phyloP scores from a whole-genome alignment of 2,113 vertebrate genomes.

The Dendrocopos noguchii region DNA sequence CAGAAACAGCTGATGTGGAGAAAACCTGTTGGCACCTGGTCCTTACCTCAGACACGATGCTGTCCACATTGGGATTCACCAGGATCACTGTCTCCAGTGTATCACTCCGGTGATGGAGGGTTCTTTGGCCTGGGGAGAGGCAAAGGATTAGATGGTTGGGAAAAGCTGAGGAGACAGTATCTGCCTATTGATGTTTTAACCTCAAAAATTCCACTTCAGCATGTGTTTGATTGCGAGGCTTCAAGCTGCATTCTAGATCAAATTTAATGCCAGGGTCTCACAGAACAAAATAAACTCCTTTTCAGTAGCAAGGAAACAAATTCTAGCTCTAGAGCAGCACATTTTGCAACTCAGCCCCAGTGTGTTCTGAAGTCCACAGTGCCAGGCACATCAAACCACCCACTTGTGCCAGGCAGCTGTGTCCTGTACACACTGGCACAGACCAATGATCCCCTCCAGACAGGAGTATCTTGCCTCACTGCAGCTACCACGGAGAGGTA shows the following conservation, averaged over 20 bases:
- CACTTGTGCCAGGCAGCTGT: background rate
- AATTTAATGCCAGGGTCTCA: background rate
- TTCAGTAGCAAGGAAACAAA: background rate
- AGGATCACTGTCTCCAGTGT: slow-evolving; percentile 88
- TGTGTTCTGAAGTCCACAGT: background rate
- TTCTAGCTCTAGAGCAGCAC: background rate
- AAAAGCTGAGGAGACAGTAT: background rate
- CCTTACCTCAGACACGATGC: slow-evolving; percentile 86
- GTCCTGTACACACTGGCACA: background rate
- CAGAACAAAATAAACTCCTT: background rate
- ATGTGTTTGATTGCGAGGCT: background rate
- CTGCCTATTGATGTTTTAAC: background rate
- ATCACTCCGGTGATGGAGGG: slow-evolving; percentile 89
- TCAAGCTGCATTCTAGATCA: background rate
- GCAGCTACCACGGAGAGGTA: background rate
- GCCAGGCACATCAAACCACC: background rate
- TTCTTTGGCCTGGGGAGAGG: slow-evolving; percentile 86
- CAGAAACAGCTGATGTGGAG: background rate
- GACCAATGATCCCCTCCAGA: background rate
- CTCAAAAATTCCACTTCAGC: background rate
- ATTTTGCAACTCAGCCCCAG: background rate
- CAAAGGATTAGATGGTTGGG: background rate
- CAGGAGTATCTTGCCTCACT: background rate
- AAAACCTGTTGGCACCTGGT: background rate
- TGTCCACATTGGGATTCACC: slow-evolving; percentile 89